phyloP scores from a whole-genome alignment of 2,888 invertebrate species.

The Leptothorax acervorum region DNA sequence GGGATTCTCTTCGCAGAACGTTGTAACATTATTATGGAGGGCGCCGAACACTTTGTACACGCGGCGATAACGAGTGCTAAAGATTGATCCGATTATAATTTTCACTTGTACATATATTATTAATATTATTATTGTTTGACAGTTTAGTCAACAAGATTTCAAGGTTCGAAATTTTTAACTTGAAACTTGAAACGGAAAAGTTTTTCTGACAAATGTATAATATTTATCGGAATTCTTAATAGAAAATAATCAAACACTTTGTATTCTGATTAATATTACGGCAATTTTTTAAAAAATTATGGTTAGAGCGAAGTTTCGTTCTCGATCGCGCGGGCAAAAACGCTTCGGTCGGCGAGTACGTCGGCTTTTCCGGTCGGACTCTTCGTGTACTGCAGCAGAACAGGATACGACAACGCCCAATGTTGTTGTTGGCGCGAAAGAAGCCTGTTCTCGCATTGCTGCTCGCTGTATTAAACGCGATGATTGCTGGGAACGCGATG shows the following conservation, averaged over 20 bases:
- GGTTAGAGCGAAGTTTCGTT: not conserved
- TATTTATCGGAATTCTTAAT: not conserved
- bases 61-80: constrained; percentile 23
- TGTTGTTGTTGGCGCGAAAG: constrained; percentile 67
- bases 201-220: not conserved
- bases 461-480: constrained; percentile 56
- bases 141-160: not conserved
- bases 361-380: constrained; percentile 7
- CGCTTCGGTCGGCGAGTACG: not conserved
- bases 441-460: constrained; percentile 64
- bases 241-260: not conserved
- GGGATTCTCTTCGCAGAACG: constrained; percentile 29
- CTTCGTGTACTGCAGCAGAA: constrained; percentile 9
- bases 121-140: not conserved
- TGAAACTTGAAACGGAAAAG: not conserved
- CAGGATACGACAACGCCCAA: constrained; percentile 62
- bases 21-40: constrained; percentile 31
- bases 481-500: constrained; percentile 52
- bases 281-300: not conserved
- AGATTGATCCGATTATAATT: constrained; percentile 19
- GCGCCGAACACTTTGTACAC: not conserved
- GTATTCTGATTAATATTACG: not conserved
- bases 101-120: not conserved
- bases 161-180: not conserved
- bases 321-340: not conserved